Conservation (phyloP, 1,140 invertebrate species). For the Ceratoteleas bidentatus region DNA sequence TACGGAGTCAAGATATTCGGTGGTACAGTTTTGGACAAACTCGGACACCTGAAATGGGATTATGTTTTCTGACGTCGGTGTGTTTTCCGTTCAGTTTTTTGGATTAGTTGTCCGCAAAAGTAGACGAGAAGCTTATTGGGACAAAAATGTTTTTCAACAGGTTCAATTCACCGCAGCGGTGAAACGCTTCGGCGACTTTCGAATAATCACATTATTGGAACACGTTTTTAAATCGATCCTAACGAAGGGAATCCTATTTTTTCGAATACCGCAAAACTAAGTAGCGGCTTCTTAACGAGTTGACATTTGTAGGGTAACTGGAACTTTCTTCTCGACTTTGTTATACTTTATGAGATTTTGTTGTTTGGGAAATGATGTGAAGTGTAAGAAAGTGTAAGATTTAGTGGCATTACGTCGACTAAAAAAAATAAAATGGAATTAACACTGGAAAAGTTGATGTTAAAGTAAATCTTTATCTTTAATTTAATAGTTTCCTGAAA, state of each 20-base stretch:
- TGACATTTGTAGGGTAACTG: neutral
- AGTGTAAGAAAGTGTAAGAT: no score
- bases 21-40: slow-evolving; percentile 29
- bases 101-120: slow-evolving; percentile 47
- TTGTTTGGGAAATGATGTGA: no score
- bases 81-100: slow-evolving; percentile 41
- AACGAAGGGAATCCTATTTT: slow-evolving; percentile 20
- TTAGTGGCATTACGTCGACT: no score
- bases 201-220: slow-evolving; percentile 40
- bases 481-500: no score
- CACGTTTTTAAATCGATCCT: slow-evolving; percentile 40
- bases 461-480: no score
- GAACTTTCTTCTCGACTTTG: no score
- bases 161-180: slow-evolving; percentile 6
- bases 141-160: slow-evolving; percentile 16
- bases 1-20: slow-evolving; percentile 32
- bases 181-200: slow-evolving; percentile 28
- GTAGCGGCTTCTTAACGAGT: neutral
- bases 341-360: no score
- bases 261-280: slow-evolving; percentile 9
- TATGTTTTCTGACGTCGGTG: slow-evolving; percentile 30
- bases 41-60: slow-evolving; percentile 34
- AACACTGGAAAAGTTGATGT: no score
- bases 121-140: slow-evolving; percentile 5
- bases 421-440: no score